Evolutionary conservation across 2,888 invertebrate species (phyloP).

Genomic region (Drosophila antonietae): DNA sequence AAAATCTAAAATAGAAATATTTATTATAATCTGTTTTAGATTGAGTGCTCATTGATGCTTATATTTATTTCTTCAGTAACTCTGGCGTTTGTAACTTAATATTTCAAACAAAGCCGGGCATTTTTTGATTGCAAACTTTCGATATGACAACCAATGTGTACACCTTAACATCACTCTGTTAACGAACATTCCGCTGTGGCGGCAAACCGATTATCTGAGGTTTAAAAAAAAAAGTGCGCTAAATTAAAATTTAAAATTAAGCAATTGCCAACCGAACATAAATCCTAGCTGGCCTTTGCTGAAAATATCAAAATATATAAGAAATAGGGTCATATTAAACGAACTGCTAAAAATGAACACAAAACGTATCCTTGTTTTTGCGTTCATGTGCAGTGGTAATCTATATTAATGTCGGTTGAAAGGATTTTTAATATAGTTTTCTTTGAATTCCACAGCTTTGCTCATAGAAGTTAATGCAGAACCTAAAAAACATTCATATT

Average conservation of each 20-base stretch:
- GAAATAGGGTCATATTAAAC: background rate
- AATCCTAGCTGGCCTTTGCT: background rate
- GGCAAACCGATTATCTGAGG: background rate
- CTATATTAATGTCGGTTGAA: background rate
- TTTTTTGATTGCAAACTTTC: background rate
- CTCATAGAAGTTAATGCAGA: background rate
- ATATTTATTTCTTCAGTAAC: background rate
- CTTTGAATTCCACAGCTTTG: background rate
- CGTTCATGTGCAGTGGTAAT: background rate
- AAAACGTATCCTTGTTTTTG: background rate
- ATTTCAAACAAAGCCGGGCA: background rate
- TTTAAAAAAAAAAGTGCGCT: background rate
- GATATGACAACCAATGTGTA: constrained; percentile 13
- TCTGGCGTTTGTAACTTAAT: background rate
- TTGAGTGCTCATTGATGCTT: too few relatives aligned
- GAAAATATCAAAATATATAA: background rate
- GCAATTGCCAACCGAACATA: too few relatives aligned
- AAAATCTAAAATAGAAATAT: too few relatives aligned
- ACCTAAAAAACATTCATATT: background rate
- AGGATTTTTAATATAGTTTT: background rate
- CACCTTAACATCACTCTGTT: background rate
- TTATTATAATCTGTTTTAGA: too few relatives aligned
- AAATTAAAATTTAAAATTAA: background rate
- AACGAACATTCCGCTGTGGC: background rate
- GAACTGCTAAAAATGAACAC: background rate